Base-by-base conservation (phyloP, 2,888 invertebrate species). In the Bhutanitis thaidina region DNA sequence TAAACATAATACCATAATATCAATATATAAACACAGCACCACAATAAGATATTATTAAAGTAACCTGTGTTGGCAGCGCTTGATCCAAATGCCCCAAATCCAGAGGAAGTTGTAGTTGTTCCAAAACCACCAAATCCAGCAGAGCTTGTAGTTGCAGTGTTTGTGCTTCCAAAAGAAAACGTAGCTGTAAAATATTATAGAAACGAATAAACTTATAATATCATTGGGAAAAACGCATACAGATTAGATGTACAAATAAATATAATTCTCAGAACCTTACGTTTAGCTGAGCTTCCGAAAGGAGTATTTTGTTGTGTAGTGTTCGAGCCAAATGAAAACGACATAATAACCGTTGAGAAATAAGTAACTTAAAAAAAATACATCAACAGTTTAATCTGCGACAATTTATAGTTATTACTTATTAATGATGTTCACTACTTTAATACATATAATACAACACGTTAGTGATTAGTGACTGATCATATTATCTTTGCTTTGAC, bases 221-320 rank as follows among this genome's bases (percentile, higher is more conserved):
- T n/a, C n/a, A n/a, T n/a, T n/a, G n/a, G 10, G 9, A 30, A 30
- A n/a, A 30, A 20, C 2, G 5, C 20, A 20, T 20, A 20, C 3
- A 20, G 3, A 20, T 20, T 3, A 3, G 20, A 3, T 20, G 5
- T 20, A 20, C 20, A 20, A 20, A 20, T 3, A 20, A 20, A 20
- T 5, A 20, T 20, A 20, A 20, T 3, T 20, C 20, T 3, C 20
- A 27, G 7, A 16, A 76, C n/a, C 90, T 89, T 77, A 92, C 92
- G 91, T 87, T 92, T 92, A 14, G 91, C 82, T 55, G 91, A 84
- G 40, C 89, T 75, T 12, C 91, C 91, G 54, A 92, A 85, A 29
- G 75, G 74, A 36, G 80, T 63, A 54, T 74, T 74, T 65, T 81
- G 84, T 1, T 82, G 65, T 47, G 75, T 65, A 43, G 81, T 66